Conservation (phyloP, 2,797 vertebrate genomes). For the Rhinichthys osculus region DNA sequence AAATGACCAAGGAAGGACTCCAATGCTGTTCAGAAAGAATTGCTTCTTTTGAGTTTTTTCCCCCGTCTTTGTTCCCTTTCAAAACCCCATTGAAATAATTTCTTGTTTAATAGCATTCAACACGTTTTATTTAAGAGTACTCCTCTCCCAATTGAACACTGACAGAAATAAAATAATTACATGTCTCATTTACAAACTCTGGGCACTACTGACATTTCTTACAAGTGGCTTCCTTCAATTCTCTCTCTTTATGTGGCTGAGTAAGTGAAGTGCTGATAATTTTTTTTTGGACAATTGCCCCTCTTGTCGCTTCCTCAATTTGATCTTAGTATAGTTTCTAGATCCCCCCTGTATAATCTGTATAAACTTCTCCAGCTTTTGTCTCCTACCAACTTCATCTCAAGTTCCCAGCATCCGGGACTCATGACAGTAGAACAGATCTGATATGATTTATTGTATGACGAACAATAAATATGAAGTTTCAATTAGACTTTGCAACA, state of each 20-base stretch:
- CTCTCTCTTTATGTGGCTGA: constrained; percentile 1
- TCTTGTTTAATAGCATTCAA: not conserved
- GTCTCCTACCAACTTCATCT: not conserved
- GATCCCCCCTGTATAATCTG: too few relatives aligned
- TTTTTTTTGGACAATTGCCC: constrained; percentile 1
- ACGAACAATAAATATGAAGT: not conserved
- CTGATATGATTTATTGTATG: too few relatives aligned
- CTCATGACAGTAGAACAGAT: not conserved
- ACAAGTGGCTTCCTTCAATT: constrained; percentile 24
- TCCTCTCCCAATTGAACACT: not conserved
- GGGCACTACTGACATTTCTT: not conserved
- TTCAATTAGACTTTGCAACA: not conserved
- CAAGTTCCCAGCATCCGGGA: not conserved
- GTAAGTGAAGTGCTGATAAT: constrained; percentile 33
- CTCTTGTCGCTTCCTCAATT: constrained; percentile 12
- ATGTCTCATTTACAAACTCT: constrained; percentile 11
- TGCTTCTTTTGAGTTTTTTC: not conserved
- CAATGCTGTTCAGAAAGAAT: not conserved
- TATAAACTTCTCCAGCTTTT: not conserved
- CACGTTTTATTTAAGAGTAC: not conserved
- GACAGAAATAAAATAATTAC: constrained; percentile 19
- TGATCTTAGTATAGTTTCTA: not conserved
- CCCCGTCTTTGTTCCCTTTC: not conserved
- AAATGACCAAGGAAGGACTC: constrained; percentile 23
- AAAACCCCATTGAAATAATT: not conserved